These are phyloP conservation scores for Scolopax rusticola DNA, from an alignment of 2,797 vertebrate species.

Conservation along the genomic window DNA sequence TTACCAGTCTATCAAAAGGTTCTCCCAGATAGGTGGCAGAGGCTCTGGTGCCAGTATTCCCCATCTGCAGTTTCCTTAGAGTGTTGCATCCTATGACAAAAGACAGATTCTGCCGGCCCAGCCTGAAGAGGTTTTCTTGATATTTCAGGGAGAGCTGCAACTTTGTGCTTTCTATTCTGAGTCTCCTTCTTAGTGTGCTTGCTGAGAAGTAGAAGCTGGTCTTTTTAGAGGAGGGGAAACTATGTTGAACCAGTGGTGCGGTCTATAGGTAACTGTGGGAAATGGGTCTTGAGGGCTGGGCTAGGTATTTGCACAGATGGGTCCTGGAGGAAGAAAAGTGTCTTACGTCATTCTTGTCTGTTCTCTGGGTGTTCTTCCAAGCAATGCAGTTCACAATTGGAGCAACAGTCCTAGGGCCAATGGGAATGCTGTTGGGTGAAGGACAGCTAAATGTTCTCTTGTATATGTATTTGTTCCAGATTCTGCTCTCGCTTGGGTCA, in stretches of 20 bases:
- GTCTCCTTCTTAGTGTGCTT: not conserved
- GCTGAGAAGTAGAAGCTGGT: not conserved
- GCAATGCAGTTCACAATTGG: not conserved
- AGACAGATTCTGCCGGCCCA: not conserved
- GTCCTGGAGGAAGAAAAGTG: not conserved
- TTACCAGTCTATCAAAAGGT: not conserved
- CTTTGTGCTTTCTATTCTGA: not conserved
- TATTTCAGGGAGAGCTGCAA: not conserved
- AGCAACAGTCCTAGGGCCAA: not conserved
- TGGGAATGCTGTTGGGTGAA: not conserved
- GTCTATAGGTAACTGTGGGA: not conserved
- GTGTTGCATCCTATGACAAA: not conserved
- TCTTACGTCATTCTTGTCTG: not conserved
- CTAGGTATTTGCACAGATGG: not conserved
- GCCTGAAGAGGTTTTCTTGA: not conserved
- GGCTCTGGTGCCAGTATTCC: not conserved
- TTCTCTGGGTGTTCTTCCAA: not conserved
- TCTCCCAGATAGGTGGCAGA: not conserved
- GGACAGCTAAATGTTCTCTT: not conserved
- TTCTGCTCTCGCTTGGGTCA: not conserved
- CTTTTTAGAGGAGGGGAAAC: not conserved
- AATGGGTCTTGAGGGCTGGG: not conserved
- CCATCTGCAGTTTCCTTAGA: rapidly evolving
- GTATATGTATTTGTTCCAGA: not conserved
- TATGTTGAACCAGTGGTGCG: not conserved